Evolutionary conservation across 2,113 vertebrate species (phyloP).

Genomic region (Menura novaehollandiae): DNA sequence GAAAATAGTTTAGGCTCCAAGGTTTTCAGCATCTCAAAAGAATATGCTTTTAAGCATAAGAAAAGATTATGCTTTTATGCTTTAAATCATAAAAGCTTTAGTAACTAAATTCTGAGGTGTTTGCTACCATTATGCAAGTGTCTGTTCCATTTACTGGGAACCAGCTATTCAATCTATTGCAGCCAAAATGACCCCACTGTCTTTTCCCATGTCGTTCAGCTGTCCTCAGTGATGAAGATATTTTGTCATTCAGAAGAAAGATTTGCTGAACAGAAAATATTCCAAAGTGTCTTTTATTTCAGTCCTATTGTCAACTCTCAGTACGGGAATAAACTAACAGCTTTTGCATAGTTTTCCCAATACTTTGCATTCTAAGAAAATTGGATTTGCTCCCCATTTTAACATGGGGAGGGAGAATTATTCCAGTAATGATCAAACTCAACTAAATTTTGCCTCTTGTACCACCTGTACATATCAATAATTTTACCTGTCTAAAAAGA

Average conservation of each 20-base stretch:
- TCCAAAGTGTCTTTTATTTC: background rate
- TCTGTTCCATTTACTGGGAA: background rate
- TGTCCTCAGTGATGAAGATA: background rate
- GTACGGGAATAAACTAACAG: background rate
- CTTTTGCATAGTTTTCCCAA: background rate
- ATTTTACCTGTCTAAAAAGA: background rate
- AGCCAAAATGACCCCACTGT: background rate
- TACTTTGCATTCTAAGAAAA: background rate
- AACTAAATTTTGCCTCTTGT: no score
- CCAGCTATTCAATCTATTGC: background rate
- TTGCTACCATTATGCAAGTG: background rate
- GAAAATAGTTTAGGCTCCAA: background rate
- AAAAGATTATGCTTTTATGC: background rate
- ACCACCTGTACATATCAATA: background rate
- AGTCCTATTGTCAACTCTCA: background rate
- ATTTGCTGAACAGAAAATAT: background rate
- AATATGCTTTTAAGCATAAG: no score
- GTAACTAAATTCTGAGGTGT: background rate
- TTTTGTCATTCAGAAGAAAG: background rate
- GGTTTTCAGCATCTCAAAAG: background rate
- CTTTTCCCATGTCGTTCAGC: background rate
- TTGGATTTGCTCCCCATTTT: background rate
- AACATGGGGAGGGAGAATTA: accelerated
- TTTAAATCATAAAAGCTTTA: background rate
- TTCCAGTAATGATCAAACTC: background rate